These are phyloP conservation scores for Coturnix japonica DNA, from an alignment of 2,113 vertebrate genomes.

Conservation along the genomic window DNA sequence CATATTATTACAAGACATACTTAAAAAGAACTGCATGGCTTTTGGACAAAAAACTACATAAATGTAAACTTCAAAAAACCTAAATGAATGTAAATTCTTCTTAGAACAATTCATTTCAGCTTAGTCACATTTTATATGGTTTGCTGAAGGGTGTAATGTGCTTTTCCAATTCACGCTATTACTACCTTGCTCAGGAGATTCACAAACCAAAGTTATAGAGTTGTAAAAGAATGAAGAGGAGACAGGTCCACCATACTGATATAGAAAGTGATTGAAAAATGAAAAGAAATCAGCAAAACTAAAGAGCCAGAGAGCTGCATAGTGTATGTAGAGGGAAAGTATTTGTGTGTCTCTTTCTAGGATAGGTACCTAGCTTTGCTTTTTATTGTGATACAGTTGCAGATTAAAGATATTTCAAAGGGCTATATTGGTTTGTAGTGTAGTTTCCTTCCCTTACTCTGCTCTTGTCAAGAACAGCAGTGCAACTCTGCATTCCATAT, in stretches of 20 bases:
- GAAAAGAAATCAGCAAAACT: rapidly evolving
- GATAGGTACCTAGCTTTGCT: background rate
- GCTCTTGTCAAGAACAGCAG: background rate
- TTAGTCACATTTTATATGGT: background rate
- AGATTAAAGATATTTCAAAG: background rate
- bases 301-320: background rate
- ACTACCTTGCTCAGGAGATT: background rate
- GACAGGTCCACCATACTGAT: background rate
- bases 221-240: background rate
- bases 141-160: background rate
- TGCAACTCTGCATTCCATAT: background rate
- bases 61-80: no score
- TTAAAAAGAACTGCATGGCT: background rate
- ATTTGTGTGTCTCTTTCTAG: background rate
- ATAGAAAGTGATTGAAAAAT: background rate
- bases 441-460: background rate
- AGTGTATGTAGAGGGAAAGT: background rate
- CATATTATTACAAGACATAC: background rate
- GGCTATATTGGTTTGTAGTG: background rate
- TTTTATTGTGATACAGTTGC: background rate
- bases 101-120: background rate
- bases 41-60: background rate
- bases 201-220: background rate
- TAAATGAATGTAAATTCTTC: background rate
- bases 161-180: background rate